Evolutionary conservation across 2,797 vertebrate species (phyloP).

Genomic region (Petrocephalus schoutedeni): DNA sequence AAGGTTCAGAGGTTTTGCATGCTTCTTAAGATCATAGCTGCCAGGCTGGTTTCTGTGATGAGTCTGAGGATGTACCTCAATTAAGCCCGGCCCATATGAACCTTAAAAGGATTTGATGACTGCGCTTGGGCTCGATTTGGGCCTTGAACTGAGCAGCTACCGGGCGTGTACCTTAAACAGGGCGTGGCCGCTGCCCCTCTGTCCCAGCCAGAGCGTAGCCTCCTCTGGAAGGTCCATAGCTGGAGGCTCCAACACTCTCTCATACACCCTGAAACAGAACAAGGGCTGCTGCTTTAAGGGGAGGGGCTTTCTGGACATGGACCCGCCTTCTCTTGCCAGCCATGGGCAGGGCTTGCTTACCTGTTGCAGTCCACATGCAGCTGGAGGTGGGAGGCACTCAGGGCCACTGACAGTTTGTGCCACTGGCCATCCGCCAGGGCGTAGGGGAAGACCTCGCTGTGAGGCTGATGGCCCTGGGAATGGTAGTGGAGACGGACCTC

Average conservation of each 20-base stretch:
- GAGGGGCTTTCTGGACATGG: neutral
- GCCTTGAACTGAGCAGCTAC: slow-evolving; percentile 21
- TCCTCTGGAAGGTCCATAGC: slow-evolving; percentile 83
- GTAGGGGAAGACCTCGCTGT: slow-evolving; percentile 92
- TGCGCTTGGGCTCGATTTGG: slow-evolving; percentile 15
- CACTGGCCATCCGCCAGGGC: slow-evolving; percentile 91
- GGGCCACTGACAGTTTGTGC: slow-evolving; percentile 87
- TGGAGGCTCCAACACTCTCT: slow-evolving; percentile 85
- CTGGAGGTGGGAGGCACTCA: slow-evolving; percentile 90
- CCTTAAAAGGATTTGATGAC: slow-evolving; percentile 32
- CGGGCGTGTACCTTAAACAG: slow-evolving; percentile 83
- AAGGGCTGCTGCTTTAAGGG: slow-evolving; percentile 20
- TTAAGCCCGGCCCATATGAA: neutral
- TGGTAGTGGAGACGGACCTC: slow-evolving; percentile 91
- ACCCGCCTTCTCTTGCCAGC: neutral
- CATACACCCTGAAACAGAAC: slow-evolving; percentile 79
- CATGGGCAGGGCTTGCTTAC: slow-evolving; percentile 49
- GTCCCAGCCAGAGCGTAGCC: slow-evolving; percentile 88
- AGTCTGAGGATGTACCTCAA: neutral
- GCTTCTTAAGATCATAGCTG: neutral
- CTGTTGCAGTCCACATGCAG: slow-evolving; percentile 94
- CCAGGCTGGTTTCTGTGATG: neutral
- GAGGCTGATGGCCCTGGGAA: slow-evolving; percentile 75
- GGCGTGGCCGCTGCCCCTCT: slow-evolving; percentile 87
- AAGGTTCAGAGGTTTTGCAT: neutral